A percentile compares a stretch with the other conserved stretches of the same genome.
These are phyloP conservation scores for Aethes cnicana DNA, from an alignment of 2,888 invertebrate species.

Conservation along the genomic window DNA sequence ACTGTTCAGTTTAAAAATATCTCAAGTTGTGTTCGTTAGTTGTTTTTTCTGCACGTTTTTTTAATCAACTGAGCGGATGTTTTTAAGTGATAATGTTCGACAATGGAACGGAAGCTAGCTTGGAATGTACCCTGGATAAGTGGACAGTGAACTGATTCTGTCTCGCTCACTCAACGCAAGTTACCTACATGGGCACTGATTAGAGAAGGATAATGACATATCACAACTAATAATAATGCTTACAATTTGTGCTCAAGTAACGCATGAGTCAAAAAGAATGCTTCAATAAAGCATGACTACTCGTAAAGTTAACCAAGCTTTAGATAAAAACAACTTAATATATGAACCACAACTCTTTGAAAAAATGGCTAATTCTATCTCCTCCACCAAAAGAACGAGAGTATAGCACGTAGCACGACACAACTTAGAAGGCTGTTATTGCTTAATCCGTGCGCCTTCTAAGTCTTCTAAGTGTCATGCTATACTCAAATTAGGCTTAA, in stretches of 20 bases:
- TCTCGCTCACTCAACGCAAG: constrained; percentile 39
- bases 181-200: constrained; percentile 1
- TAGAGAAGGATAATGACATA: constrained; percentile 7
- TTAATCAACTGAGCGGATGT: constrained; percentile 64
- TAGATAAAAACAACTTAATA: too few species aligned
- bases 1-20: constrained; percentile 15
- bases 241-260: too few species aligned
- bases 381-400: too few species aligned
- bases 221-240: neutral
- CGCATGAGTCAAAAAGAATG: neutral
- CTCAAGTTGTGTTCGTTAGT: constrained; percentile 16
- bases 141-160: constrained; percentile 65
- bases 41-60: constrained; percentile 37
- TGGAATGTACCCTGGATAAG: constrained; percentile 61
- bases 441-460: too few species aligned
- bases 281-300: too few species aligned
- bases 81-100: constrained; percentile 53
- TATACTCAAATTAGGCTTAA: too few species aligned
- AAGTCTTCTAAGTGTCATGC: too few species aligned
- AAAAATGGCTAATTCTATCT: too few species aligned
- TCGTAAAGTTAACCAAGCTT: too few species aligned
- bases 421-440: too few species aligned
- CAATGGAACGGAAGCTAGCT: constrained; percentile 56
- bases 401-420: too few species aligned
- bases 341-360: too few species aligned